phyloP scores from a whole-genome alignment of 2,797 vertebrate species.

The Taenioides sp. region DNA sequence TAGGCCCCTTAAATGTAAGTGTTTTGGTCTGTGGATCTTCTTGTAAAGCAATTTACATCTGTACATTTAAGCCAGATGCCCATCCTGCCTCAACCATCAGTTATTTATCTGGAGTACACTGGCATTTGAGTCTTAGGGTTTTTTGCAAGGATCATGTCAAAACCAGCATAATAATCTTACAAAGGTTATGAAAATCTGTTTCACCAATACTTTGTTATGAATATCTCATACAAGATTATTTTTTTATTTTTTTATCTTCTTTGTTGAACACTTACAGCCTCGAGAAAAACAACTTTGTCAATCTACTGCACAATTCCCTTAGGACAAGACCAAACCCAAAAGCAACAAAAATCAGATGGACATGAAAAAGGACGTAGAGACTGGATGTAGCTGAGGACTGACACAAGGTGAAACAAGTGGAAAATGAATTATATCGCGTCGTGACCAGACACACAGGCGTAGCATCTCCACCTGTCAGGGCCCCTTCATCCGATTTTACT shows the following conservation, averaged over 20 bases:
- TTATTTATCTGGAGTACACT: too few species aligned
- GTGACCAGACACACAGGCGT: constrained; percentile 29
- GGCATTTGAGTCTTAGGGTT: too few species aligned
- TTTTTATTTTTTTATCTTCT: not conserved
- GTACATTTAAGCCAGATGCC: too few species aligned
- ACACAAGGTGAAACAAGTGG: constrained; percentile 45
- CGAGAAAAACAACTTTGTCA: not conserved
- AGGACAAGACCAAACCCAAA: not conserved
- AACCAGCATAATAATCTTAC: not conserved
- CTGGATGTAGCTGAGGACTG: constrained; percentile 21
- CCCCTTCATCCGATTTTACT: constrained; percentile 37
- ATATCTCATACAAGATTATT: not conserved
- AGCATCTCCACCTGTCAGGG: constrained; percentile 40
- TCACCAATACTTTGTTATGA: too few species aligned
- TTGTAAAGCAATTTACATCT: too few species aligned
- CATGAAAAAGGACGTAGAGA: constrained; percentile 13
- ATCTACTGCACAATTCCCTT: not conserved
- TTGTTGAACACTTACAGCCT: not conserved
- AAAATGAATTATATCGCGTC: constrained; percentile 45
- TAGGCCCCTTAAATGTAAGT: too few species aligned
- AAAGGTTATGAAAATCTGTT: not conserved
- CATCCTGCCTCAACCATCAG: too few species aligned
- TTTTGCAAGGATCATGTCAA: not conserved
- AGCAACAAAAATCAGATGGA: constrained; percentile 7
- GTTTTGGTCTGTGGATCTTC: too few species aligned